Base-by-base conservation (phyloP, 2,797 vertebrate genomes). In the Salarias fasciatus region DNA sequence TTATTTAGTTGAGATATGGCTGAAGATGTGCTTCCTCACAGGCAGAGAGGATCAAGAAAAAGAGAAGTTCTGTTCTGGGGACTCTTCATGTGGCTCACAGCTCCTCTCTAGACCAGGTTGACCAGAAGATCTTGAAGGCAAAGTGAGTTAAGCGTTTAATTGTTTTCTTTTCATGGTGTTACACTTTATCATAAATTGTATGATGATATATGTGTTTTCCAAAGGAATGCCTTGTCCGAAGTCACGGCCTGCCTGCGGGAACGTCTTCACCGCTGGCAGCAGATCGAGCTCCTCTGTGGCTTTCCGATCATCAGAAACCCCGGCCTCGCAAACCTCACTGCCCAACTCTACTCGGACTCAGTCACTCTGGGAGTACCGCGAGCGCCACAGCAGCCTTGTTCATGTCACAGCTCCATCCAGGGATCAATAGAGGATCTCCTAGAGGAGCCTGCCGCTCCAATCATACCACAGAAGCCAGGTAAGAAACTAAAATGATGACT, bases 41-140 rank as follows among this genome's bases (percentile, higher is more conserved):
- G 98, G 97, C 97, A 86, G 98, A 99, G 88, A 98, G 92, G 79
- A 99, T 99, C 66, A 99, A 99, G 83, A 99, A 98, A 89, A 99
- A 99, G 86, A 92, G 98, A 83, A 96, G 92, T 77, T 96, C 97
- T n/a, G 87, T 99, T 1, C 92, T 99, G 69, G 98, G 98, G 50
- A 98, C 98, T 1, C 90, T 99, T 46, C 98, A 99, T 33, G 93
- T 99, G 7, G 98, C 97, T 63, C 97, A 99, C 69, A 96, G 97
- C 82, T 99, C 96, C 15, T 99, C 96, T 47, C 79, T 99, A 35
- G 97, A 99, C 82, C 95, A 99, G 86, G 97, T 99, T 74, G 98
- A 99, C 85, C 96, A 96, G 76, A 99, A 99, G 91, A 99, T 99
- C 75, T 91, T 99, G 82, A 94, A 96, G 89, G 98, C 98, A 78